Base-by-base conservation (phyloP, 1,140 invertebrate genomes). In the Littorina saxatilis region DNA sequence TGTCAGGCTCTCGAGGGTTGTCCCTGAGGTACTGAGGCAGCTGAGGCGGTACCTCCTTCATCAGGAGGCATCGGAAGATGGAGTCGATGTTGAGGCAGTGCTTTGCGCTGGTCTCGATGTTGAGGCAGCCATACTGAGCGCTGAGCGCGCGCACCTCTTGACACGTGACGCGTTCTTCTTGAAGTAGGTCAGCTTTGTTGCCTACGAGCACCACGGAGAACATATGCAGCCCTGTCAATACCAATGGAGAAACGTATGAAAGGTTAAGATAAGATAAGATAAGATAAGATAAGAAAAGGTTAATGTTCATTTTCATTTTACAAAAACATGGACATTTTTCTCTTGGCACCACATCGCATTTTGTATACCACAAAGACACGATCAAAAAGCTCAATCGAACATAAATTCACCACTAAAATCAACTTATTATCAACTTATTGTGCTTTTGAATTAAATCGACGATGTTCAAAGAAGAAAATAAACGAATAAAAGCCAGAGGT, bases 31-130 rank as follows among this genome's bases (percentile, higher is more conserved):
- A 47, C 40, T 47, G 4, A 27, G 39, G n/a, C 4, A 47, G 40
- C n/a, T 73, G 70, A 27, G 70, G 70, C 0, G 70, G 70, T 1
- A 73, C 70, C 23, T 47, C 70, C 40, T 73, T 73, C 70, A 73
- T 47, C 70, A 73, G 43, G 11, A 73, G 29, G 27, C 70, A 73
- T 13, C 70, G 70, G 70, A 73, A 73, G 27, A 73, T 20, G 70
- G 39, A 50, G 43, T 73, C 70, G 39, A 73, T 32, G 70, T 73
- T 73, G 7, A 73, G 40, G 7, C 17, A 7, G 20, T 50, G 43
- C n/a, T 73, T 73, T 5, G 70, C 70, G 70, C 70, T 73, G 37
- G 70, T 73, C 43, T 73, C 70, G 40, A 73, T 73, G 40, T 73
- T 29, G 20, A 73, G 40, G n/a, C 70, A 73, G 70, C 70, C 40